Percentiles rank a stretch among this genome's conserved stretches.
Conservation (phyloP, 1,140 invertebrate genomes). For the Musca domestica region DNA sequence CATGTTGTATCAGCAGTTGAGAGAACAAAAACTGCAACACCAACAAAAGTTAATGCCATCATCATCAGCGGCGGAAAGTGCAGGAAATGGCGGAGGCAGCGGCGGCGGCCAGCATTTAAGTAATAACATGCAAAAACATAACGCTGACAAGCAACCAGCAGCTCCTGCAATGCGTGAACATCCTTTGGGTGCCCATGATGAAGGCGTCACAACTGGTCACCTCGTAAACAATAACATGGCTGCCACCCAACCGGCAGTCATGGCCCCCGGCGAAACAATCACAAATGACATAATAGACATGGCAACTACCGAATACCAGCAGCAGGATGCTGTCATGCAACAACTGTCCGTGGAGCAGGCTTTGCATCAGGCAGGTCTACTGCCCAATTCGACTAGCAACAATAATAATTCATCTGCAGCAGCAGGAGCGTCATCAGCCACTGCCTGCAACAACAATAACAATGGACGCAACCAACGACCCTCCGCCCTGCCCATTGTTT, state of each 20-base stretch:
- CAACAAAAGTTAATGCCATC: constrained; percentile 1
- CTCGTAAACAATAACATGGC: not conserved
- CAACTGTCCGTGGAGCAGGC: constrained; percentile 23
- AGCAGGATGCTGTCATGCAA: not conserved
- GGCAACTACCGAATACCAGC: not conserved
- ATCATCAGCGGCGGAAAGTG: not conserved
- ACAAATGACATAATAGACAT: constrained; percentile 3
- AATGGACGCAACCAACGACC: constrained; percentile 15
- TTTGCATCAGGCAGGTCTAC: constrained; percentile 26
- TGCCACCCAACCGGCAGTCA: not conserved
- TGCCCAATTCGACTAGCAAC: not conserved
- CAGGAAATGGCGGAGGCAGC: constrained; percentile 9
- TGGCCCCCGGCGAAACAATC: not conserved
- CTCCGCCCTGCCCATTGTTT: constrained; percentile 28
- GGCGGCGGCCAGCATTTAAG: not conserved
- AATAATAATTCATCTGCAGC: not conserved
- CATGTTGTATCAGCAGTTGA: constrained; percentile 24
- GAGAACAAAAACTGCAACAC: constrained; percentile 25
- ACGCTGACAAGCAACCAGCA: not conserved
- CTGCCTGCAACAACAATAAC: constrained; percentile 1
- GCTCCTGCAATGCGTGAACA: constrained; percentile 22
- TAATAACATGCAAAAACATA: constrained; percentile 4
- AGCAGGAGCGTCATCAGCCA: constrained; percentile 12
- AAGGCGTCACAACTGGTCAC: constrained; percentile 13
- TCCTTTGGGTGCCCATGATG: constrained; percentile 26